Conservation (phyloP, 1,140 invertebrate species). For the Ectropis grisescens region DNA sequence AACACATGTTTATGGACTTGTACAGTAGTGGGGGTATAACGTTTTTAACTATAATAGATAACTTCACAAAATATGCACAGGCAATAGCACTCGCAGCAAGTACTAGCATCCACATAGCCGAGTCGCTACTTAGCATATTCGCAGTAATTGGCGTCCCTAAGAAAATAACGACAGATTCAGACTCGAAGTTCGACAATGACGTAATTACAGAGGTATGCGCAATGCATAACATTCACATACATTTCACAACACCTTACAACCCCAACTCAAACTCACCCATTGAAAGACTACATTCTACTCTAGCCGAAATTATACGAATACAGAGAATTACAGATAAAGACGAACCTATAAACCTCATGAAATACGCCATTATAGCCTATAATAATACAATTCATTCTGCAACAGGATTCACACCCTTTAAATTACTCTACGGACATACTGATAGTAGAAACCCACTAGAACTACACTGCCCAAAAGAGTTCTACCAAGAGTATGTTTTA, state of each 20-base stretch:
- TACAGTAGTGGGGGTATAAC: too few species aligned
- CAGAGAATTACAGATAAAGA: conserved; percentile 19
- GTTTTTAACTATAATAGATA: too few species aligned
- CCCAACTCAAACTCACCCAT: too few species aligned
- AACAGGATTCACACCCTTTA: conserved; percentile 1
- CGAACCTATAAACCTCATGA: conserved; percentile 11
- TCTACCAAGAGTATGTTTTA: conserved; percentile 8
- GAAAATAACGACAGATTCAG: too few species aligned
- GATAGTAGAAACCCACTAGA: conserved; percentile 5
- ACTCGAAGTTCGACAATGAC: too few species aligned
- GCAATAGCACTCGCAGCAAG: too few species aligned
- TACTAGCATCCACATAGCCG: too few species aligned
- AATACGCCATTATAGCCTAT: conserved; percentile 19
- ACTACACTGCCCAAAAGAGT: conserved; percentile 5
- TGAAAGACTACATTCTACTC: conserved; percentile 20
- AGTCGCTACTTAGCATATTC: too few species aligned
- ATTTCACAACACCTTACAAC: conserved; percentile 29
- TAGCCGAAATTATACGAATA: conserved; percentile 29
- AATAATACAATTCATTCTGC: conserved; percentile 20
- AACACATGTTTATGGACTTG: too few species aligned
- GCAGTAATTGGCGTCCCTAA: conserved; percentile 7
- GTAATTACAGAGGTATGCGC: conserved; percentile 21
- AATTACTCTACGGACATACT: conserved; percentile 5
- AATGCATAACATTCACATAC: conserved; percentile 30
- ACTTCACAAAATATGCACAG: too few species aligned